Conservation (phyloP, 2,797 vertebrate genomes). For the Pseudochirops corinnae region DNA sequence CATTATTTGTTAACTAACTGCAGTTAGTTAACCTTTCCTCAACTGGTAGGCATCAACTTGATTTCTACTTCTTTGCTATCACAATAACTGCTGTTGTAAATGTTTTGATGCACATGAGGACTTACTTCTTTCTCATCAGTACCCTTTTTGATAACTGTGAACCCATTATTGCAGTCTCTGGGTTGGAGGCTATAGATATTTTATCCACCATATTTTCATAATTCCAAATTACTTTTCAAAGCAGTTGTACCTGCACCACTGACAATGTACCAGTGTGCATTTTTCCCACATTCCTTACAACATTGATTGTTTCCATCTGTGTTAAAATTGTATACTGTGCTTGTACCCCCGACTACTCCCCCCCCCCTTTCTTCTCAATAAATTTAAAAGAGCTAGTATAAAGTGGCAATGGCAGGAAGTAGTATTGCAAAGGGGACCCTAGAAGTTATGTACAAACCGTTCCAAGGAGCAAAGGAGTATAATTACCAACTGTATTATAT, state of each 20-base stretch:
- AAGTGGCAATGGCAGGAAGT: not conserved
- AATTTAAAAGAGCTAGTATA: not conserved
- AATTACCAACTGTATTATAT: not conserved
- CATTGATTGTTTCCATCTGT: not conserved
- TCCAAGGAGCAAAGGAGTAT: not conserved
- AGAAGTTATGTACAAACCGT: not conserved
- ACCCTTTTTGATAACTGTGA: not conserved
- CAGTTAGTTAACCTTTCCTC: not conserved
- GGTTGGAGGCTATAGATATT: not conserved
- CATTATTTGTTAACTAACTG: not conserved
- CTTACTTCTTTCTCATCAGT: not conserved
- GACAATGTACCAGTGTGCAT: not conserved
- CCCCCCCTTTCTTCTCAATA: not conserved
- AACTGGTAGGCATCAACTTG: not conserved
- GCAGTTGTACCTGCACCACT: not conserved
- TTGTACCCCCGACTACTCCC: not conserved
- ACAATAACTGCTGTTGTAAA: not conserved
- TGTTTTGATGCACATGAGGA: not conserved
- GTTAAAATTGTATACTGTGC: not conserved
- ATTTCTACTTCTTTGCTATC: not conserved
- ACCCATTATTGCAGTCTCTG: not conserved
- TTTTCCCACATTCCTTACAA: not conserved
- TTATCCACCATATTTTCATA: not conserved
- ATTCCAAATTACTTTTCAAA: not conserved
- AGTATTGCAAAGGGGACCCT: not conserved